Conservation (phyloP, 1,140 invertebrate genomes). For the Araneus ventricosus region DNA sequence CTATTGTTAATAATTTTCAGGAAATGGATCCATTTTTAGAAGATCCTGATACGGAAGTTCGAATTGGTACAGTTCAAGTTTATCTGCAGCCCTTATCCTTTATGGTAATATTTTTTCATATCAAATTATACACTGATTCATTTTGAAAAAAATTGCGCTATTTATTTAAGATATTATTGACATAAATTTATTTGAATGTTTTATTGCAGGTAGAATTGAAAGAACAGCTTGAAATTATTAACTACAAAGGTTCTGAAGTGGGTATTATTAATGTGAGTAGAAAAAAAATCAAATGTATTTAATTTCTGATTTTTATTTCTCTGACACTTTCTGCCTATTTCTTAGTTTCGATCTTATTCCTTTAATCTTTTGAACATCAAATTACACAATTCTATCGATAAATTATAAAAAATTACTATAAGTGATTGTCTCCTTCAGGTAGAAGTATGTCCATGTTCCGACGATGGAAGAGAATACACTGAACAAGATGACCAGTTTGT, state of each 20-base stretch:
- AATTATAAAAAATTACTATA: too few species aligned
- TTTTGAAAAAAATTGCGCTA: too few species aligned
- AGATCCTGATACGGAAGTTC: conserved; percentile 82
- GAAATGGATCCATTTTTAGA: conserved; percentile 85
- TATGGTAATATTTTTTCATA: conserved; percentile 79
- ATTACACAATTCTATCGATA: too few species aligned
- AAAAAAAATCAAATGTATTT: not conserved
- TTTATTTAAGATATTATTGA: not conserved
- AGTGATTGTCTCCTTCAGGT: conserved; percentile 77
- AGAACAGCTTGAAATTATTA: conserved; percentile 83
- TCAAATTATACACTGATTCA: not conserved
- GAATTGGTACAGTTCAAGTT: conserved; percentile 83
- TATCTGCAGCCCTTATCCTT: conserved; percentile 83
- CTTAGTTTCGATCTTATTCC: too few species aligned
- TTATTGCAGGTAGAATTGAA: conserved; percentile 81
- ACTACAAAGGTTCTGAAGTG: conserved; percentile 82
- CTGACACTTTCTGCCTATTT: too few species aligned
- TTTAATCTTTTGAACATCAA: too few species aligned
- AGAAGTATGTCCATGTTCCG: conserved; percentile 81
- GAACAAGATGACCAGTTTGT: conserved; percentile 82
- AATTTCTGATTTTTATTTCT: too few species aligned
- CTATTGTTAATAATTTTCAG: conserved; percentile 78
- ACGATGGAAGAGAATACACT: conserved; percentile 80
- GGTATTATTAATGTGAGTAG: conserved; percentile 82
- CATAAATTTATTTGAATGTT: not conserved